phyloP scores from a whole-genome alignment of 2,797 vertebrate species.

The Masticophis lateralis region DNA sequence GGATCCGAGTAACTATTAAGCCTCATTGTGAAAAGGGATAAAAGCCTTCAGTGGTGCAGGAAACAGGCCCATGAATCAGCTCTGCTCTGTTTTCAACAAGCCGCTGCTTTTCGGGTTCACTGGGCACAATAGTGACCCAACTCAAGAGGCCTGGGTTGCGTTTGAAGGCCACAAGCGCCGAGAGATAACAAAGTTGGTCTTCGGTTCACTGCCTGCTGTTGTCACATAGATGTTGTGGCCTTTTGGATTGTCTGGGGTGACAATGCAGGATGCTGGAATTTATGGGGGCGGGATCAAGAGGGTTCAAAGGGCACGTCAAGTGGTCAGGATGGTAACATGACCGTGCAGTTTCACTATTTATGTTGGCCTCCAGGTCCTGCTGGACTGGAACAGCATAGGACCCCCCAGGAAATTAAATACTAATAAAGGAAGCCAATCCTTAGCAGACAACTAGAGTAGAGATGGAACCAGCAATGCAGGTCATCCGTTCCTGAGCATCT shows the following conservation, averaged over 20 bases:
- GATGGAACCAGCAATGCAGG: not conserved
- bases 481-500: not conserved
- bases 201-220: not conserved
- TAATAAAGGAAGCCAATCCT: not conserved
- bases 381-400: not conserved
- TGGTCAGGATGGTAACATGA: not conserved
- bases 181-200: not conserved
- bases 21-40: not conserved
- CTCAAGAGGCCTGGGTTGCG: not conserved
- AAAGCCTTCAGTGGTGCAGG: not conserved
- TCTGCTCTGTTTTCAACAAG: not conserved
- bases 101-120: not conserved
- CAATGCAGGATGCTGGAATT: not conserved
- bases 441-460: not conserved
- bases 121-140: not conserved
- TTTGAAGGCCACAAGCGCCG: not conserved
- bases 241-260: not conserved
- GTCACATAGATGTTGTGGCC: not conserved
- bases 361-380: not conserved
- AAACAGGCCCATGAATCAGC: not conserved
- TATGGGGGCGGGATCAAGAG: not conserved
- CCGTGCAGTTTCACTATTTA: not conserved
- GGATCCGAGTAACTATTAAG: not conserved
- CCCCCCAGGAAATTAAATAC: not conserved
- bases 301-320: not conserved